Evolutionary conservation across 2,113 vertebrate species (phyloP).

Genomic region (Meles meles): DNA sequence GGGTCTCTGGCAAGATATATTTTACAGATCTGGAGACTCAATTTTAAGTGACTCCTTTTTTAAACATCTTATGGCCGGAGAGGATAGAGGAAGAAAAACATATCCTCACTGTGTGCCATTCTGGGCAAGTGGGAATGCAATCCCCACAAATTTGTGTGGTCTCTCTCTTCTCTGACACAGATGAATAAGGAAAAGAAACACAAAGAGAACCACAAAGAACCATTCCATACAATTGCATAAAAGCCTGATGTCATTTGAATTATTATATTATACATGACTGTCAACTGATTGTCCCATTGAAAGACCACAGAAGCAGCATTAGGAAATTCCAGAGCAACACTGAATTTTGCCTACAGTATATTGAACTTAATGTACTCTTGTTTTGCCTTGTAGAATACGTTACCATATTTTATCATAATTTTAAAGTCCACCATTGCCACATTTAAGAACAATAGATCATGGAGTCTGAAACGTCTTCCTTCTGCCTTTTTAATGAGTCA

Average conservation of each 20-base stretch:
- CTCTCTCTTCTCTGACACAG: neutral
- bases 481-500: neutral
- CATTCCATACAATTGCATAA: slow-evolving; percentile 4
- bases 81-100: slow-evolving; percentile 46
- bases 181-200: slow-evolving; percentile 19
- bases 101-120: neutral
- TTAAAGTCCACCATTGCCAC: slow-evolving; percentile 4
- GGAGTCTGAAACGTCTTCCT: neutral
- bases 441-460: slow-evolving; percentile 2
- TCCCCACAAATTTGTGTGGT: neutral
- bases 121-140: neutral
- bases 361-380: neutral
- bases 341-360: neutral
- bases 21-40: neutral
- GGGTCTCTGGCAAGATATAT: slow-evolving; percentile 20
- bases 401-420: slow-evolving; percentile 38
- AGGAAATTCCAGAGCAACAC: neutral
- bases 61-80: slow-evolving; percentile 20
- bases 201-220: slow-evolving; percentile 9
- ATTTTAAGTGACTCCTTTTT: slow-evolving; percentile 61
- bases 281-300: neutral
- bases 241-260: slow-evolving; percentile 31
- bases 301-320: slow-evolving; percentile 3
- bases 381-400: slow-evolving; percentile 37
- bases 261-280: neutral